Conservation (phyloP, 1,140 invertebrate genomes). For the Drosophila ogumai region DNA sequence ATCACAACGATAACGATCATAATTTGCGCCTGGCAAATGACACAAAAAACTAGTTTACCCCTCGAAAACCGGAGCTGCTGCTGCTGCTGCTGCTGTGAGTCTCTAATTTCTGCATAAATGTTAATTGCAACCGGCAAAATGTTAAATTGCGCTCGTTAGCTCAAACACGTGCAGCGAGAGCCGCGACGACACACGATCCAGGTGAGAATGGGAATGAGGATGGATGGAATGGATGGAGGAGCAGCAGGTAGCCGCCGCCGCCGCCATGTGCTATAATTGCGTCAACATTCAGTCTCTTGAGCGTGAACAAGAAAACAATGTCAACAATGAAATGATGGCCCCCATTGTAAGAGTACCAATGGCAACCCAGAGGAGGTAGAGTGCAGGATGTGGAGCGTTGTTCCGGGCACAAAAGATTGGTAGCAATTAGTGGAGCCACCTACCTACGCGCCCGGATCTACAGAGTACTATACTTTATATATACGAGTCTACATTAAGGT, state of each 20-base stretch:
- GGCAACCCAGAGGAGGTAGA: background rate
- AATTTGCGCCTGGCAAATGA: constrained; percentile 56
- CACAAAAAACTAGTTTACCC: constrained; percentile 63
- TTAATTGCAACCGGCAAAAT: constrained; percentile 68
- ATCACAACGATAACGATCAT: constrained; percentile 56
- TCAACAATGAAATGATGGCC: constrained; percentile 70
- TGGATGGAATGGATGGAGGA: constrained; percentile 1
- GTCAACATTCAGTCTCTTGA: constrained; percentile 63
- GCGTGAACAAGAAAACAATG: constrained; percentile 74
- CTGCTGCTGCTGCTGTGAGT: constrained; percentile 5
- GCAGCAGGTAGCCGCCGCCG: constrained; percentile 26
- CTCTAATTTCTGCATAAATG: constrained; percentile 73
- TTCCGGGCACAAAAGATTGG: constrained; percentile 57
- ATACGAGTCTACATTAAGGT: constrained; percentile 5
- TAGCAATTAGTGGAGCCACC: constrained; percentile 60
- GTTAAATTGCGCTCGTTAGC: constrained; percentile 68
- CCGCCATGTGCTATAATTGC: constrained; percentile 71
- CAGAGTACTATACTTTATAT: constrained; percentile 9
- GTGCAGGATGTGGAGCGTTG: background rate
- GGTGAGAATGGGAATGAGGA: constrained; percentile 9
- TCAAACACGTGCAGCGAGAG: constrained; percentile 49
- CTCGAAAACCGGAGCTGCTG: constrained; percentile 1
- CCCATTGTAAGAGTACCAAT: constrained; percentile 51
- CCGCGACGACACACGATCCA: constrained; percentile 39
- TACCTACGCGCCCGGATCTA: constrained; percentile 27